phyloP scores from a whole-genome alignment of 2,797 vertebrate genomes.

The Acipenser oxyrinchus region DNA sequence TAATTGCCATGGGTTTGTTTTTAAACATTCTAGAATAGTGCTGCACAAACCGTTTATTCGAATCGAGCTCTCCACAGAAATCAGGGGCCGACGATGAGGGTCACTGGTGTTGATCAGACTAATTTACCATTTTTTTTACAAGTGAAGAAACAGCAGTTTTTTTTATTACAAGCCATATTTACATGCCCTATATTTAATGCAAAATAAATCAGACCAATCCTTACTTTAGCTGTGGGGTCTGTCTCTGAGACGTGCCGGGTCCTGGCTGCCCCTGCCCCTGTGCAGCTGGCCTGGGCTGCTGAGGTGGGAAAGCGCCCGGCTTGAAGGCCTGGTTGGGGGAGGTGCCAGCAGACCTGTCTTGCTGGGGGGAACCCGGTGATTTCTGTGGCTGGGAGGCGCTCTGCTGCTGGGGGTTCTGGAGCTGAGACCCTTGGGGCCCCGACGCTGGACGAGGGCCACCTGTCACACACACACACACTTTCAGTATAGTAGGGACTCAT shows the following conservation, averaged over 20 bases:
- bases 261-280: constrained; percentile 46
- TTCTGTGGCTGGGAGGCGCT: constrained; percentile 72
- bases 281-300: constrained; percentile 54
- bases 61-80: no score
- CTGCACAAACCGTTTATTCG: no score
- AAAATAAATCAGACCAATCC: constrained; percentile 21
- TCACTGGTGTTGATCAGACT: no score
- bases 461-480: constrained; percentile 30
- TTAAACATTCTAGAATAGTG: no score
- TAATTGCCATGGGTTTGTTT: no score
- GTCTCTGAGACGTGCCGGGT: constrained; percentile 61
- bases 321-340: constrained; percentile 84
- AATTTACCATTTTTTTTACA: no score
- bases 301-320: constrained; percentile 49
- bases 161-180: no score
- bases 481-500: no score
- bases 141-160: no score
- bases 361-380: constrained; percentile 85
- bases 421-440: constrained; percentile 19
- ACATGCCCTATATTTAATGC: no score
- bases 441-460: constrained; percentile 76
- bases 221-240: constrained; percentile 82
- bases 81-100: no score
- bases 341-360: constrained; percentile 69
- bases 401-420: no score